These are phyloP conservation scores for Drosophila bifasciata DNA, from an alignment of 1,140 invertebrate species.

Conservation along the genomic window DNA sequence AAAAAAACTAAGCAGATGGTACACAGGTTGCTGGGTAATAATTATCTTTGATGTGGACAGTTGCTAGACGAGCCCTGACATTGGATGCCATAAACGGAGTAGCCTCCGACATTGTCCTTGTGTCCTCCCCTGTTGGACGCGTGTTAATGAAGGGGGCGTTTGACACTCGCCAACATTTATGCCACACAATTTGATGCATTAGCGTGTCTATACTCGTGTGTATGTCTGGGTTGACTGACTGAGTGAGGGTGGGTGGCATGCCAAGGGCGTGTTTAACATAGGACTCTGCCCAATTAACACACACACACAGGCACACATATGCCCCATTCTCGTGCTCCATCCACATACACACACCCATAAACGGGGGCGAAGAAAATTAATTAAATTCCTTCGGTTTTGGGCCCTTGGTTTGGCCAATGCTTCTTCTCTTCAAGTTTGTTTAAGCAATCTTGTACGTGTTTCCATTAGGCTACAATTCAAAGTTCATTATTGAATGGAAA, in stretches of 20 bases:
- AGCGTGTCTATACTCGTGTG: conserved; percentile 24
- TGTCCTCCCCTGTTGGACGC: conserved; percentile 19
- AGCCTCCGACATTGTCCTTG: conserved; percentile 6
- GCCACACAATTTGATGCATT: conserved; percentile 75
- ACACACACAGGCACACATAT: conserved; percentile 24
- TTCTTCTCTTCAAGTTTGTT: conserved; percentile 57
- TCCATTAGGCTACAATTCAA: conserved; percentile 79
- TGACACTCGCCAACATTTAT: conserved; percentile 66
- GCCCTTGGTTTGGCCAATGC: conserved; percentile 9
- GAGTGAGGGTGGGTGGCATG: conserved; percentile 3
- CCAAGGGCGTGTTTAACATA: conserved; percentile 61
- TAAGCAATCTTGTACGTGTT: conserved; percentile 77
- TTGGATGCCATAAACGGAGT: conserved; percentile 32
- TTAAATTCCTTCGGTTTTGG: conserved; percentile 50
- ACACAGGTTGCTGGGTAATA: conserved; percentile 29
- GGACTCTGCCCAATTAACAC: conserved; percentile 67
- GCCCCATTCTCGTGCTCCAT: background rate
- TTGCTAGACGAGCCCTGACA: conserved; percentile 55
- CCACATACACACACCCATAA: conserved; percentile 56
- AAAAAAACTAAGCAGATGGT: conserved; percentile 14
- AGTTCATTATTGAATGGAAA: conserved; percentile 67
- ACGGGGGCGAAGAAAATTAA: conserved; percentile 64
- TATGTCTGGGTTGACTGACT: no score
- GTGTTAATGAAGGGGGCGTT: conserved; percentile 63
- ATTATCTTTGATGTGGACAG: conserved; percentile 69